Conservation (phyloP, 2,888 invertebrate species). For the Camptogramma bilineatum region DNA sequence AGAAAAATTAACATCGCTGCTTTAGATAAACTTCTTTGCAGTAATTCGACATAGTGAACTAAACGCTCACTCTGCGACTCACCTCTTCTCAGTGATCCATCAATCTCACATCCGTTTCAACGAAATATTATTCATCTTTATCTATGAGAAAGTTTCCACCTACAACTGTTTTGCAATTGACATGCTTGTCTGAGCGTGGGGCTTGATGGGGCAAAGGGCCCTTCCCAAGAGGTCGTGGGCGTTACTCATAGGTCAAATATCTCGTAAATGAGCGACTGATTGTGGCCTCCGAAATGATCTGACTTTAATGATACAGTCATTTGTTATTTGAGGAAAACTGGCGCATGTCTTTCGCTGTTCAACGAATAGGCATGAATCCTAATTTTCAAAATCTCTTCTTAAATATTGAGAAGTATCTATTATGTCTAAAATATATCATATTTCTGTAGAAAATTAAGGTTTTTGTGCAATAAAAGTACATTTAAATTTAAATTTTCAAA, state of each 20-base stretch:
- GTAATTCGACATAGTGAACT: neutral
- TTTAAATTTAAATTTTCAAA: too few relatives aligned
- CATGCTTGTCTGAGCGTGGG: conserved; percentile 41
- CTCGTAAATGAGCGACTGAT: conserved; percentile 39
- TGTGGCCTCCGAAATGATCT: conserved; percentile 36
- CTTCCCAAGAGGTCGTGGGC: conserved; percentile 44
- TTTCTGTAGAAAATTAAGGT: too few relatives aligned
- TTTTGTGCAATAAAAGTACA: too few relatives aligned
- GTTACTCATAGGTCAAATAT: conserved; percentile 46
- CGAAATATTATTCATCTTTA: conserved; percentile 31
- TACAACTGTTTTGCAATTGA: conserved; percentile 44
- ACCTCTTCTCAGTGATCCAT: conserved; percentile 34
- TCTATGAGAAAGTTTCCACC: conserved; percentile 40
- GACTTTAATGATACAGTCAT: conserved; percentile 36
- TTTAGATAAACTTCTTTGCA: too few relatives aligned
- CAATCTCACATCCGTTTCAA: conserved; percentile 38
- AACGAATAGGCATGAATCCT: conserved; percentile 2
- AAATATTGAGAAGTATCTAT: too few relatives aligned
- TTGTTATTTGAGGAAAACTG: conserved; percentile 31
- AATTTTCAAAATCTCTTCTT: too few relatives aligned
- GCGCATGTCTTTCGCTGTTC: conserved; percentile 4
- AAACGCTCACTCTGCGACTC: neutral
- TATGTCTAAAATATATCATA: too few relatives aligned
- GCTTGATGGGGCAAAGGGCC: conserved; percentile 42
- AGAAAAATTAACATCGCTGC: too few relatives aligned